Evolutionary conservation across 2,113 vertebrate species (phyloP).

Genomic region (Pachycephala philippinensis): DNA sequence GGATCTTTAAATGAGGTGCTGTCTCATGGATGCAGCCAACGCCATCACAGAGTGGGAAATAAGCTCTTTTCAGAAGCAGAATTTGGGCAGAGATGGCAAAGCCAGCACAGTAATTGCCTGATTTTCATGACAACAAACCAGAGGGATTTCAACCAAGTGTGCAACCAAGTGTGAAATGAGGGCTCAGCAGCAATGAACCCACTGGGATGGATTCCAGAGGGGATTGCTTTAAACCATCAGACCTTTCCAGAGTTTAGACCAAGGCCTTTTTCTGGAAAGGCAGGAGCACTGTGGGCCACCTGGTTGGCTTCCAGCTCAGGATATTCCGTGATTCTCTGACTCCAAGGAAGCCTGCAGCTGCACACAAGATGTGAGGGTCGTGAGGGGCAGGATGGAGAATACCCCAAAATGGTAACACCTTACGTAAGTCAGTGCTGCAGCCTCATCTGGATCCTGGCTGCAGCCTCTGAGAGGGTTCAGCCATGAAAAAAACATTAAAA

Average conservation of each 20-base stretch:
- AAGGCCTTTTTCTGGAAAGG: background rate
- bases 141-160: background rate
- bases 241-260: background rate
- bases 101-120: background rate
- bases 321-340: background rate
- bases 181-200: background rate
- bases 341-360: background rate
- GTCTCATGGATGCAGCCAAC: accelerated
- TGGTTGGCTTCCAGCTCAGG: background rate
- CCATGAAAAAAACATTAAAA: background rate
- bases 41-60: accelerated
- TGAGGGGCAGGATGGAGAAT: background rate
- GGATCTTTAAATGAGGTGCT: background rate
- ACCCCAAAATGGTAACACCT: background rate
- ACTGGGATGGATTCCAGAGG: background rate
- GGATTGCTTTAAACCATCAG: background rate
- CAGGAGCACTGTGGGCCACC: background rate
- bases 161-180: background rate
- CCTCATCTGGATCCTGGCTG: background rate
- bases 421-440: background rate
- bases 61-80: background rate
- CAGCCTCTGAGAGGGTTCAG: background rate
- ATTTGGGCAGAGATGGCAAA: background rate
- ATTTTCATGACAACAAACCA: background rate
- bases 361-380: background rate